Conservation (phyloP, 1,140 invertebrate species). For the Ptiloglossa arizonensis region DNA sequence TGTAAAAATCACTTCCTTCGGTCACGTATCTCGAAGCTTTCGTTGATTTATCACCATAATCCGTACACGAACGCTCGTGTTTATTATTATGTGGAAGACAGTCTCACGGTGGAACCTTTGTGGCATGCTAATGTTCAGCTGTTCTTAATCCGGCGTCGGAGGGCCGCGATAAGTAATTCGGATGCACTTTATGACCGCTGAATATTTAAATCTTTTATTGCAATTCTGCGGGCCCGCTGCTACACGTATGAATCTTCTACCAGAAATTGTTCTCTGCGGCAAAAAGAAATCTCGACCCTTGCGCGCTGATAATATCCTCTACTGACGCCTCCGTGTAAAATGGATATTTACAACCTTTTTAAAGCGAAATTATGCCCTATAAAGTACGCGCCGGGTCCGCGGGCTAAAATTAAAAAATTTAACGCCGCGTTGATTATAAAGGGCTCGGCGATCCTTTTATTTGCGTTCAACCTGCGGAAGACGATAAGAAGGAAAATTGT, state of each 20-base stretch:
- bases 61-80: background rate
- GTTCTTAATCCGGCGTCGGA: background rate
- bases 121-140: conserved; percentile 10
- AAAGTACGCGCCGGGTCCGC: too few species aligned
- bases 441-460: background rate
- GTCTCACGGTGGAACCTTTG: background rate
- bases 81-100: conserved; percentile 3
- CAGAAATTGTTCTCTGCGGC: background rate
- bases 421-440: background rate
- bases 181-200: conserved; percentile 8
- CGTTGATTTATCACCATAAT: conserved; percentile 5
- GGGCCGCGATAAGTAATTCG: conserved; percentile 12
- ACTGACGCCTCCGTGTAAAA: background rate
- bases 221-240: background rate
- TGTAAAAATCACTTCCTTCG: background rate
- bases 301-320: background rate
- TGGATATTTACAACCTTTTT: conserved; percentile 17
- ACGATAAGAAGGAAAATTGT: background rate
- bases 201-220: conserved; percentile 40
- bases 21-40: background rate
- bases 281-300: background rate
- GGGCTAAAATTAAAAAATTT: background rate
- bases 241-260: conserved; percentile 6
- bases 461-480: background rate
- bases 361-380: background rate